Base-by-base conservation (phyloP, 2,113 vertebrate genomes). In the Platanista minor region DNA sequence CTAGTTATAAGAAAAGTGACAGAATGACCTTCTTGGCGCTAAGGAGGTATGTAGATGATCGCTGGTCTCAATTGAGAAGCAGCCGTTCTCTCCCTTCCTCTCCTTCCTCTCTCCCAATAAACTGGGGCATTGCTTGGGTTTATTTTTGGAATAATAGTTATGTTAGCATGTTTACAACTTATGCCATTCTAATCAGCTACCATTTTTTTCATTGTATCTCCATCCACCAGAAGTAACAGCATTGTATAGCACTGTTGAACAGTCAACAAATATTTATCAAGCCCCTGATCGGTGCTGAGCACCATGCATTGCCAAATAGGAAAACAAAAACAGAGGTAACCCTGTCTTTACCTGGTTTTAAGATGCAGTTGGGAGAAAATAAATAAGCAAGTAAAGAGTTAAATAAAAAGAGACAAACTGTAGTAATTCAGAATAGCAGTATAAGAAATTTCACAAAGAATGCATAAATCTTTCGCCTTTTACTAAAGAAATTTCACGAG, bases 211-310 rank as follows among this genome's bases (percentile, higher is more conserved):
- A 54, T 80, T 11, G 49, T 94, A 72, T 90, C 85, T 87, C 46
- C 36, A 31, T 81, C 92, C 54, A 82, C 29, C 92, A 96, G 46
- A 91, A 93, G 18, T 95, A 90, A 87, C 43, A 92, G n/a, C 61
- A 17, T 66, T 90, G 27, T 69, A 33, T 25, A 71, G 91, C 87
- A 78, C 39, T 90, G 0, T n/a, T 93, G 69, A 94, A 72, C 10
- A 92, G 31, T 52, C 36, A 82, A 36, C 59, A 96, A 67, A 61
- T 95, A 89, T 95, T 87, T 96, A 81, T 97, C 84, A 96, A 96
- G 57, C 57, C 6, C n/a, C 39, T 94, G n/a, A 66, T 93, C 94
- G 62, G 0, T 82, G 71, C 75, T 85, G 33, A 83, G 52, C 14
- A 41, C 18, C 52, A 8, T 39, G 62, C 18, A 46, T 89, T 82